These are phyloP conservation scores for Prionace glauca DNA, from an alignment of 2,797 vertebrate genomes.

Conservation along the genomic window DNA sequence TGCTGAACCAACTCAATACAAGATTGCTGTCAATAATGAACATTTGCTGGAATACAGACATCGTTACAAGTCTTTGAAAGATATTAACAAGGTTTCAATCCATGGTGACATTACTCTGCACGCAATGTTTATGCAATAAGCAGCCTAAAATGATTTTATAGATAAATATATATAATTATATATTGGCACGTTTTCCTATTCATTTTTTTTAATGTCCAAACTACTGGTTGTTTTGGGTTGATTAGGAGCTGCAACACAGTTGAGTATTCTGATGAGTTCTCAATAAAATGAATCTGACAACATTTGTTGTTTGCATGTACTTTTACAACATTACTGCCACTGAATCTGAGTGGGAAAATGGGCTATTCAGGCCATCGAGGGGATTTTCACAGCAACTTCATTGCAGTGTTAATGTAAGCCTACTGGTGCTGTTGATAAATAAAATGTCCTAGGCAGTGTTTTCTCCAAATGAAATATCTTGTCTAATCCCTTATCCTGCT, in stretches of 20 bases:
- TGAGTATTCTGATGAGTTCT: not conserved
- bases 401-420: too few species aligned
- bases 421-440: too few species aligned
- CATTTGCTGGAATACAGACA: conserved; percentile 80
- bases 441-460: not conserved
- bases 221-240: not conserved
- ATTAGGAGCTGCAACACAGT: not conserved
- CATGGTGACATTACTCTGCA: conserved; percentile 67
- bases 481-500: not conserved
- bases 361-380: not conserved
- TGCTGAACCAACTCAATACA: conserved; percentile 73
- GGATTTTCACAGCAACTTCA: too few species aligned
- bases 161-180: not conserved
- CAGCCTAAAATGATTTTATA: not conserved
- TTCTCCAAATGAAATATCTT: not conserved
- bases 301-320: not conserved
- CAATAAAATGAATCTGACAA: not conserved
- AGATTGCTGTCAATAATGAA: conserved; percentile 73
- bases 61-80: conserved; percentile 65
- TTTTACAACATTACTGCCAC: not conserved
- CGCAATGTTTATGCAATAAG: not conserved
- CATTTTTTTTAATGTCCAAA: not conserved
- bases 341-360: not conserved
- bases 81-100: conserved; percentile 67
- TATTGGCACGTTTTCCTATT: not conserved